Conservation (phyloP, 2,888 invertebrate species). For the Catocala sponsa region DNA sequence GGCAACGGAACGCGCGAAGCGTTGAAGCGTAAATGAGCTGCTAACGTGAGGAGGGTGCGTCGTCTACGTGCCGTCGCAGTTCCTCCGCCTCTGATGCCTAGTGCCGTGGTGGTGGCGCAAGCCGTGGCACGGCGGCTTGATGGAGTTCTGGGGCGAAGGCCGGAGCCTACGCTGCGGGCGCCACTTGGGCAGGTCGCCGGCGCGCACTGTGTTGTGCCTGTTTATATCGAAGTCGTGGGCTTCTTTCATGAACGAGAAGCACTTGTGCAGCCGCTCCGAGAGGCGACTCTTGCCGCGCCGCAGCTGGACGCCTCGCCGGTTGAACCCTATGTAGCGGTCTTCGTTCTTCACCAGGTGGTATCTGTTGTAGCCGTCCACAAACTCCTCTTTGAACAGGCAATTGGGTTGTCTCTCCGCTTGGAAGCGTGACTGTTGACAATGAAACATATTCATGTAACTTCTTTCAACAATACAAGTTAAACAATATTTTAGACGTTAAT, state of each 20-base stretch:
- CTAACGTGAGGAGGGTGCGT: slow-evolving; percentile 61
- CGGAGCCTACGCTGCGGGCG: slow-evolving; percentile 81
- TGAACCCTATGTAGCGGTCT: slow-evolving; percentile 90
- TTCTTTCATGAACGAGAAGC: slow-evolving; percentile 90
- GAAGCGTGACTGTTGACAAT: slow-evolving; percentile 79
- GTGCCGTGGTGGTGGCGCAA: slow-evolving; percentile 81
- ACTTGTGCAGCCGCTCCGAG: slow-evolving; percentile 82
- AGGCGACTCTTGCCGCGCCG: slow-evolving; percentile 78
- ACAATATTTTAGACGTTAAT: too few relatives aligned
- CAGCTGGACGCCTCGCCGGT: slow-evolving; percentile 88
- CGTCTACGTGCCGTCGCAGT: slow-evolving; percentile 83
- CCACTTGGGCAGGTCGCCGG: slow-evolving; percentile 80
- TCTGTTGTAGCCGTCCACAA: slow-evolving; percentile 89
- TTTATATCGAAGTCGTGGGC: slow-evolving; percentile 89
- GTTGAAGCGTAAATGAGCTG: slow-evolving; percentile 85
- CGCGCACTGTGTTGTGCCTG: slow-evolving; percentile 88
- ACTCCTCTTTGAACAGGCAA: slow-evolving; percentile 90
- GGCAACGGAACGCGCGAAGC: slow-evolving; percentile 86
- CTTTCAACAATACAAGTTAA: not conserved
- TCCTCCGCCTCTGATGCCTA: slow-evolving; percentile 79
- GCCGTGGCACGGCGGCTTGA: slow-evolving; percentile 77
- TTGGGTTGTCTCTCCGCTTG: slow-evolving; percentile 88
- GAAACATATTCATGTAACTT: slow-evolving; percentile 16
- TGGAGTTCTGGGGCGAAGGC: slow-evolving; percentile 74
- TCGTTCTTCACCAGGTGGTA: slow-evolving; percentile 89